These are phyloP conservation scores for Dioctria linearis DNA, from an alignment of 2,888 invertebrate species.

Conservation along the genomic window DNA sequence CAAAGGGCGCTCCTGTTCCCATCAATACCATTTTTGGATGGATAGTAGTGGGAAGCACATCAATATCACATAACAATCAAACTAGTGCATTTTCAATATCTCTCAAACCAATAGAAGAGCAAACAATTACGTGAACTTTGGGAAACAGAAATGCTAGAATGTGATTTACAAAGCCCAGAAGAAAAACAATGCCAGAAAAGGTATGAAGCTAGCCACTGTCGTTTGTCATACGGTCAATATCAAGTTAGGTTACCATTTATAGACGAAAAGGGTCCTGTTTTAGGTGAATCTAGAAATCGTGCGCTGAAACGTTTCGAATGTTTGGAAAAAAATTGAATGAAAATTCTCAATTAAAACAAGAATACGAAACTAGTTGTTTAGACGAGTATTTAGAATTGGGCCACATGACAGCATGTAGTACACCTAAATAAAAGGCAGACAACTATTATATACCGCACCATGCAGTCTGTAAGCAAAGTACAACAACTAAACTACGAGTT, in stretches of 20 bases:
- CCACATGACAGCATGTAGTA: too few relatives aligned
- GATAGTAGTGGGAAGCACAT: too few relatives aligned
- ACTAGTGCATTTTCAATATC: not conserved
- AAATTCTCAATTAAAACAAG: not conserved
- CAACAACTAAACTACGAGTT: too few relatives aligned
- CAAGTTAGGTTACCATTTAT: not conserved
- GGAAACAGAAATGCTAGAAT: not conserved
- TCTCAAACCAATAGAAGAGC: not conserved
- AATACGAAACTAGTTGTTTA: not conserved
- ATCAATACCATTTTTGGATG: too few relatives aligned
- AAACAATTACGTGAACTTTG: not conserved
- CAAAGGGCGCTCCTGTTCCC: not conserved
- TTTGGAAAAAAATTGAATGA: not conserved
- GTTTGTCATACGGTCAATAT: not conserved
- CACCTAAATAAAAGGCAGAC: not conserved
- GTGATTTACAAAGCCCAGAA: too few relatives aligned
- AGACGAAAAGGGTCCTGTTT: not conserved
- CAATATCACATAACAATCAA: not conserved
- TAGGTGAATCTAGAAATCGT: too few relatives aligned
- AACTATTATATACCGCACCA: not conserved
- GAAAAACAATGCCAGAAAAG: too few relatives aligned
- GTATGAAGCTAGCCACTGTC: not conserved
- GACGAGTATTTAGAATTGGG: too few relatives aligned
- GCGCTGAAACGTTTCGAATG: not conserved
- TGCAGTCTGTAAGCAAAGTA: too few relatives aligned